These are phyloP conservation scores for Pachypanchax playfairii DNA, from an alignment of 2,113 vertebrate species.

Conservation along the genomic window DNA sequence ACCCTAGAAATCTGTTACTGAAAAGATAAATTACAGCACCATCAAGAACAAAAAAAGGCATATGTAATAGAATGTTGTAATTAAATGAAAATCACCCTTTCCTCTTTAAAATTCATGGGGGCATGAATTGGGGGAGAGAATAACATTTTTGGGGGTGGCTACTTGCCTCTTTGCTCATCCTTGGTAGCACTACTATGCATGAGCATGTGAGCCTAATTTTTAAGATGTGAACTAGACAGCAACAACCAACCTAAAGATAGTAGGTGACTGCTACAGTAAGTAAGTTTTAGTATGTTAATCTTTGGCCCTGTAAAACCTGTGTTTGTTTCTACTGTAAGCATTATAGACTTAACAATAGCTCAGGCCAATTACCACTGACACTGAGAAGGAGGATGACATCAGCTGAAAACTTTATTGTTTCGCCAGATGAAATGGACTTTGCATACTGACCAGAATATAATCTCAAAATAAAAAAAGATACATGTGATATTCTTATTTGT, in stretches of 20 bases:
- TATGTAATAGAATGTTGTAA: too few species aligned
- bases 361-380: constrained; percentile 67
- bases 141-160: too few species aligned
- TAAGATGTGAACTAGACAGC: background rate
- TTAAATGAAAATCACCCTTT: too few species aligned
- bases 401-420: background rate
- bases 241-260: background rate
- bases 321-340: constrained; percentile 51
- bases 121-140: too few species aligned
- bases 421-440: background rate
- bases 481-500: background rate
- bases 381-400: constrained; percentile 8
- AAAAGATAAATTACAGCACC: too few species aligned
- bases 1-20: too few species aligned
- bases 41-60: too few species aligned
- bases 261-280: constrained; percentile 32
- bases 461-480: background rate
- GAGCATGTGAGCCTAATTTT: too few species aligned
- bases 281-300: constrained; percentile 53
- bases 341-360: constrained; percentile 50
- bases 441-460: background rate
- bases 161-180: too few species aligned
- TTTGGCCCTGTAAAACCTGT: constrained; percentile 58
- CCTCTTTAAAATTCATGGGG: too few species aligned
- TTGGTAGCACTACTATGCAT: background rate